Percentiles rank a stretch among this genome's conserved stretches.
phyloP scores from a whole-genome alignment of 2,113 vertebrate genomes.

The Zapus hudsonius region DNA sequence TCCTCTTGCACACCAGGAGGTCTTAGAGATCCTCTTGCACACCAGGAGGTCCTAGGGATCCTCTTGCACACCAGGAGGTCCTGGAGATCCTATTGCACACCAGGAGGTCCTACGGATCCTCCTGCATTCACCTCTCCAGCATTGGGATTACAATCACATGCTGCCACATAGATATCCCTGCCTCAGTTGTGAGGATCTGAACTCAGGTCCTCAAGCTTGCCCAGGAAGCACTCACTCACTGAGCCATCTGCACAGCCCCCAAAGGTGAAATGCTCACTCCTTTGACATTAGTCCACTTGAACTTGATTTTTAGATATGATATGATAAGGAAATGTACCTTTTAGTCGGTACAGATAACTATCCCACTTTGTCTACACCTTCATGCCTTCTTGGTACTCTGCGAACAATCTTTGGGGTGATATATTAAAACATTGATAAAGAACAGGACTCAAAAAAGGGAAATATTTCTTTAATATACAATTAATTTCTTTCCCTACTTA shows the following conservation, averaged over 20 bases:
- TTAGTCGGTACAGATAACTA: neutral
- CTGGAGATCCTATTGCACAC: no score
- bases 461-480: neutral
- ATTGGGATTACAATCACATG: no score
- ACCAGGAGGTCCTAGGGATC: no score
- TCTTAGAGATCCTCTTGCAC: no score
- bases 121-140: no score
- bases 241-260: neutral
- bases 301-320: neutral
- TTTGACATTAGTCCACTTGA: no score
- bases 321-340: neutral
- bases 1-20: no score
- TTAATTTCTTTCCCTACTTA: neutral
- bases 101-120: no score
- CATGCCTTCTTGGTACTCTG: neutral
- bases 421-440: conserved; percentile 11
- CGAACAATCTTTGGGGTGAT: neutral
- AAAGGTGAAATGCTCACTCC: neutral
- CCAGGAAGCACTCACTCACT: neutral
- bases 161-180: no score
- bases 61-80: no score
- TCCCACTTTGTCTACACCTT: neutral
- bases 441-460: neutral
- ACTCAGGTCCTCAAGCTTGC: neutral
- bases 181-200: neutral